A percentile compares a stretch with the other conserved stretches of the same genome.
phyloP scores from a whole-genome alignment of 2,888 invertebrate species.

The Drosophila mayaguana region DNA sequence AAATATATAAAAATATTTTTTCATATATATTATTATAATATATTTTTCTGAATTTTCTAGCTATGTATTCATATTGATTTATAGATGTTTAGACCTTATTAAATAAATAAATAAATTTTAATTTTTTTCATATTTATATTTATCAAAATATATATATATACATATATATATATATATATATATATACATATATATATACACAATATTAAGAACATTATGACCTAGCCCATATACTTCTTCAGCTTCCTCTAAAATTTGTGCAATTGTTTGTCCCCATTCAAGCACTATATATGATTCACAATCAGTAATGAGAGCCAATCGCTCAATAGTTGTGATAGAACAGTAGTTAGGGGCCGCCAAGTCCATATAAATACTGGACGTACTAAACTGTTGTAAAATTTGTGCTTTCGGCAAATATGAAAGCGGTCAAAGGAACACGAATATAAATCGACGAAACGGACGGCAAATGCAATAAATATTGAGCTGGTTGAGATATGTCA shows the following conservation, averaged over 20 bases:
- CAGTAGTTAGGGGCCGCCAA: slow-evolving; percentile 55
- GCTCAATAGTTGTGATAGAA: slow-evolving; percentile 37
- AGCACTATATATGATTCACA: slow-evolving; percentile 49
- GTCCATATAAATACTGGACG: slow-evolving; percentile 25
- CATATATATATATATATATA: too few relatives aligned
- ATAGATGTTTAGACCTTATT: too few relatives aligned
- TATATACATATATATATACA: too few relatives aligned
- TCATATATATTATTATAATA: too few relatives aligned
- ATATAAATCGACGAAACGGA: slow-evolving; percentile 29
- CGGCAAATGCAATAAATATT: slow-evolving; percentile 66
- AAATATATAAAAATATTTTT: too few relatives aligned
- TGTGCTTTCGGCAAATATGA: slow-evolving; percentile 77
- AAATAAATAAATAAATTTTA: too few relatives aligned
- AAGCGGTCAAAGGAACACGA: slow-evolving; percentile 42
- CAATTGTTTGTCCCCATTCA: slow-evolving; percentile 12
- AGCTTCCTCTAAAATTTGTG: background rate
- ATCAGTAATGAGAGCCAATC: slow-evolving; percentile 36
- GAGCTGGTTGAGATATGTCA: slow-evolving; percentile 62
- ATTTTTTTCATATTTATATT: too few relatives aligned
- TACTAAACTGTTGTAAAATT: slow-evolving; percentile 57
- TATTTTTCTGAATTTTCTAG: too few relatives aligned
- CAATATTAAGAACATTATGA: background rate
- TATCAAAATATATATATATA: too few relatives aligned
- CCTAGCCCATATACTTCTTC: background rate
- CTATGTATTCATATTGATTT: too few relatives aligned